Evolutionary conservation across 2,888 invertebrate genomes (phyloP), one percentile per base, ranked within the genome.

Genomic region (Pollenia labialis): DNA sequence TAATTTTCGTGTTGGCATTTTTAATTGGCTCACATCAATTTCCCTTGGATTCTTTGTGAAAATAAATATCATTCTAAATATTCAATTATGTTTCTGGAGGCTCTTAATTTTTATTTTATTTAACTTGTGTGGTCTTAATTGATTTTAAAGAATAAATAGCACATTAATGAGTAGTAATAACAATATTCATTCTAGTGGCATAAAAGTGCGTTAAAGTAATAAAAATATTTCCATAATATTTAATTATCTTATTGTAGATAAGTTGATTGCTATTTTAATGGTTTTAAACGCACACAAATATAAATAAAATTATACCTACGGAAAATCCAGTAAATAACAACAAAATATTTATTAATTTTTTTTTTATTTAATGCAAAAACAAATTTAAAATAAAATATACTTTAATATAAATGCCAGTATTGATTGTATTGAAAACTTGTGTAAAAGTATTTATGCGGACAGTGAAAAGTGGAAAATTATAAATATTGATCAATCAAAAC

Each of bases 251-350:
- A 79, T 77, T 84, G 52, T 11, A 79, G 74, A 79, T 84, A 68
- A 79, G 60, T 79, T 60, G 74, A 74, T 69, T 74, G 84, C 23
- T 54, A 60, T 84, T 79, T 79, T 74, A 79, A 84, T 74, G 60
- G 50, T 74, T 54, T 74, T 68, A 40, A 40, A 83, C 54, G 56
- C 18, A 62, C 8, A 18, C 16, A 52, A 40, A 18, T 14, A 40
- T 2, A 40, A 40, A 69, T 42, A 42, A 69, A 71, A 16, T 54
- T 3, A 40, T 42, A 6, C 32, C 32, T 32, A 32, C 32, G 32
- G 32, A 32, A 32, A 32, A 6, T 6, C 32, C 32, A 32, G 32
- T 32, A 32, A 32, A 32, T 32, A 32, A 32, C 32, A 32, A 32
- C 32, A 32, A 32, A 4, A 32, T 32, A 32, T 32, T 6, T 32